Evolutionary conservation across 2,797 vertebrate genomes (phyloP), one percentile per base, ranked within the genome.

Genomic region (Anisognathus igniventris): DNA sequence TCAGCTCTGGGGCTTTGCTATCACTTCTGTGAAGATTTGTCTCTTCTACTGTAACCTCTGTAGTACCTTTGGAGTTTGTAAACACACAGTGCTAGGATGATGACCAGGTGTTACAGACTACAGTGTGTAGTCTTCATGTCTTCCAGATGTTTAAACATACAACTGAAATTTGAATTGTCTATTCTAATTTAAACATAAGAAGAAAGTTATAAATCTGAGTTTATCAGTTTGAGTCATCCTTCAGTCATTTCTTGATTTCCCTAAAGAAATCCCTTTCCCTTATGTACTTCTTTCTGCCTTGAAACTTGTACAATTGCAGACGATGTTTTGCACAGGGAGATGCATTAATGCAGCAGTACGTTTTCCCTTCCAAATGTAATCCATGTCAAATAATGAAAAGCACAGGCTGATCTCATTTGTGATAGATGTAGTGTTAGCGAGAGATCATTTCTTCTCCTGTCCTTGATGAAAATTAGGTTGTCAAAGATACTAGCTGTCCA

Each of bases 401-500:
- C 75, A 47, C 48, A 45, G 73, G 30, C 81, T 91, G 73, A 91
- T 94, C 67, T 92, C 60, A 50, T 70, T 96, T 84, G 42, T 93
- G 78, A 94, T 96, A 62, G 70, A 89, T 92, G 72, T 45, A 67
- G 54, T 86, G 48, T 42, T 92, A 84, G 74, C 42, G 79, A 79
- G 82, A 92, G 51, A 94, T 90, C 40, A 45, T 90, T 96, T 91
- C 70, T 93, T 88, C 48, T 90, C 21, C 79, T 88, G 79, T 90
- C 90, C 90, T 95, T 92, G 93, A 70, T 79, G 84, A 88, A 96
- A 96, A 97, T 95, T 81, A 81, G 64, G 42, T 79, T 96, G 92
- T 96, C 94, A 94, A 73, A 92, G 66, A 61, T 79, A 14, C 20
- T 94, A 45, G 73, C 77, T 89, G 90, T 85, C 90, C 68, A 24